These are phyloP conservation scores for Lynx canadensis DNA, from an alignment of 2,113 vertebrate species.

Conservation along the genomic window DNA sequence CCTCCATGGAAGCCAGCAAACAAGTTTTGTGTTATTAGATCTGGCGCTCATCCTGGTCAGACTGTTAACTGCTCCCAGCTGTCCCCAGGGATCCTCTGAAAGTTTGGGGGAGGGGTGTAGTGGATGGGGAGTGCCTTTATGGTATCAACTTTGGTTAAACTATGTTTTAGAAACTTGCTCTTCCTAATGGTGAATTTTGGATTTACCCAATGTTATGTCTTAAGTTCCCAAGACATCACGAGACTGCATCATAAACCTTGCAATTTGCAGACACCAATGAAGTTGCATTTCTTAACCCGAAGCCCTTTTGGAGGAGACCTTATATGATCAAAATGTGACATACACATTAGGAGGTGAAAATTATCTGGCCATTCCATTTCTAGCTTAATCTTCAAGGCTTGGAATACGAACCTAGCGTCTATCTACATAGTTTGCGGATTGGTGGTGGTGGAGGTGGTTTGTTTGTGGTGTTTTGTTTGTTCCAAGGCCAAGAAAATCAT, in stretches of 20 bases:
- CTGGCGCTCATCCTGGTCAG: background rate
- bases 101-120: background rate
- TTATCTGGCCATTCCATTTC: constrained; percentile 3
- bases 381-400: constrained; percentile 31
- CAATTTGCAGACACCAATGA: background rate
- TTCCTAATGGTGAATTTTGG: constrained; percentile 14
- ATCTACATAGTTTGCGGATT: background rate
- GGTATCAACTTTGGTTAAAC: background rate
- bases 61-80: background rate
- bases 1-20: background rate
- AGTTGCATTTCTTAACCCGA: constrained; percentile 21
- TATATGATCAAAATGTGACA: constrained; percentile 10
- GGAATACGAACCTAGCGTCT: background rate
- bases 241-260: background rate
- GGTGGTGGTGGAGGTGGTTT: background rate
- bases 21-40: background rate
- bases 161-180: background rate
- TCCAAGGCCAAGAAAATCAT: constrained; percentile 64
- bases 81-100: background rate
- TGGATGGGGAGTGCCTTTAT: background rate
- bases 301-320: background rate
- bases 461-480: constrained; percentile 49
- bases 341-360: background rate
- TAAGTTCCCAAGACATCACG: constrained; percentile 23
- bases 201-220: background rate